Evolutionary conservation across 2,797 vertebrate genomes (phyloP), one percentile per base, ranked within the genome.

Genomic region (Pangasius krempfi): DNA sequence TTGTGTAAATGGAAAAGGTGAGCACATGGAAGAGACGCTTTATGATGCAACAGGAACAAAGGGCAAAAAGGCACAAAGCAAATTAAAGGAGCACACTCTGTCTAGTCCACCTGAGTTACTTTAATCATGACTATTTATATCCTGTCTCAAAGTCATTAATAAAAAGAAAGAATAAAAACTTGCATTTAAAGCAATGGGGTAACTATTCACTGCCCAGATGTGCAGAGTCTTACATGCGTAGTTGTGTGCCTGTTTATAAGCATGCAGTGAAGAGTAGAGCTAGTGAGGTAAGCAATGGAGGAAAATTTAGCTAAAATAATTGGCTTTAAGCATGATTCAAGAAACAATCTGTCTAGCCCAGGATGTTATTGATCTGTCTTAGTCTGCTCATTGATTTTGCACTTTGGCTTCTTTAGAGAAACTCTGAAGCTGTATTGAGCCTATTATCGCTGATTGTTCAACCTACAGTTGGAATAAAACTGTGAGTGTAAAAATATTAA

Each of bases 321-420:
- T 83, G 81, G 33, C 30, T 58, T 58, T 58, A 81, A 58, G 73
- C 27, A 76, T n/a, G 13, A 80, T 60, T 47, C 40, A 5, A 84
- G 14, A 50, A 66, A n/a, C 60, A 66, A 68, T 20, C 40, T 64
- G 7, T 83, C 81, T 64, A 64, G 25, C 13, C 1, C 37, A 64
- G 58, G 58, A 64, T 66, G 66, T 84, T 66, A 84, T 84, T 66
- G 60, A 83, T 64, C 82, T 66, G 82, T 50, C 22, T 50, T 14
- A 84, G 37, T 47, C 40, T 62, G 37, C 27, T 66, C 7, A 84
- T 84, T 50, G 60, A 47, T 84, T 84, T 84, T 84, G 60, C 27
- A 68, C 44, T 84, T 66, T 66, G 33, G 22, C 33, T 82, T 44
- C 20, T 62, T 60, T 68, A 50, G 40, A 84, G 27, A 66, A 47